Base-by-base conservation (phyloP, 2,888 invertebrate genomes). In the Anthophora plumipes region DNA sequence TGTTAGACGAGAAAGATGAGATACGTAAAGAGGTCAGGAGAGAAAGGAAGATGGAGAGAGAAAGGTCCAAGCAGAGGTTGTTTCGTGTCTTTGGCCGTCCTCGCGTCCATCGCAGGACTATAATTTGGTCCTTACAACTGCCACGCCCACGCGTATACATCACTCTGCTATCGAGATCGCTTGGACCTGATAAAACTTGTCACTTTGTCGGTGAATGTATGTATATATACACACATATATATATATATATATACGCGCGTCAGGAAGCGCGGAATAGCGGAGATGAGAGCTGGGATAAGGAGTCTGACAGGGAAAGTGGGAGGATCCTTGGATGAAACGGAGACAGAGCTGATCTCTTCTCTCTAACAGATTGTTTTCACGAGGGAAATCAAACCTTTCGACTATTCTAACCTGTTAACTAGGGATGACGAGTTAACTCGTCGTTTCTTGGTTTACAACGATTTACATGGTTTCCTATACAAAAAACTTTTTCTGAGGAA, bases 111-210 rank as follows among this genome's bases (percentile, higher is more conserved):
- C 79, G 83, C 78, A 80, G 82, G 83, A 79, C 87, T 88, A 86
- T 89, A 89, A 89, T 89, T 91, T 89, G 87, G 86, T 88, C 84
- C 85, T 84, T 80, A 79, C 55, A 70, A 64, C 67, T 83, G 88
- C 90, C 90, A 89, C 90, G 90, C 90, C 90, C 89, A 88, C 88
- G 84, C 84, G 82, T 85, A 89, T 89, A 88, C 88, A 88, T 90
- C 89, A 90, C 84, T 81, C 76, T 76, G 79, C 85, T 82, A 87
- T 85, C 87, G 87, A 87, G 87, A 87, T 87, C 80, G 61, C 54
- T 63, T 55, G 68, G 67, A 25, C 20, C 71, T 76, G 87, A 87
- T 87, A 88, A 87, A 86, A 61, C 89, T 87, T 90, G 90, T 90
- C 90, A 90, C 90, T 89, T 90, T 89, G 89, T 88, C 88, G 89